Conservation (phyloP, 2,113 vertebrate species). For the Calcarius ornatus region DNA sequence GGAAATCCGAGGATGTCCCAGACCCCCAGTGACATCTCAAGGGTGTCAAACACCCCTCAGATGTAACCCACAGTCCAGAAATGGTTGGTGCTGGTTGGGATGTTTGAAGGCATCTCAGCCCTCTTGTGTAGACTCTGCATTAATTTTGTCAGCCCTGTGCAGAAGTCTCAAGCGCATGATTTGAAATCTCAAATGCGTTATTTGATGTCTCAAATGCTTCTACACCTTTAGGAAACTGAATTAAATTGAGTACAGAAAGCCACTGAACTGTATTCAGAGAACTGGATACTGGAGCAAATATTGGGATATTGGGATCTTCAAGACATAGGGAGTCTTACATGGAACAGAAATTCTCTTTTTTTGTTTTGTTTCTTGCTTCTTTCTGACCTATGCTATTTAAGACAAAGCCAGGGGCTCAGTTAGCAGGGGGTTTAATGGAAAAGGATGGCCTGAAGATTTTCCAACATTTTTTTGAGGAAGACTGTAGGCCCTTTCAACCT, state of each 20-base stretch:
- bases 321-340: not conserved
- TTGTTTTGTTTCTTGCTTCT: not conserved
- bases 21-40: not conserved
- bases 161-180: not conserved
- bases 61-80: not conserved
- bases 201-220: not conserved
- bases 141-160: rapidly evolving
- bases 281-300: not conserved
- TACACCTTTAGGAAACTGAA: not conserved
- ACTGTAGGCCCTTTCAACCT: not conserved
- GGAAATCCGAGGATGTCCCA: not conserved
- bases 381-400: not conserved
- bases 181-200: not conserved
- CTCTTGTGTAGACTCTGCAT: not conserved
- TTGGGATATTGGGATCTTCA: not conserved
- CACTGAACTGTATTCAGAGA: no score
- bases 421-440: not conserved
- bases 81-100: not conserved
- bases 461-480: not conserved
- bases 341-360: not conserved
- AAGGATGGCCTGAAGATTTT: not conserved
- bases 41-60: not conserved
- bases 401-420: not conserved
- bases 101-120: not conserved
- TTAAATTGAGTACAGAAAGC: not conserved